phyloP scores from a whole-genome alignment of 1,140 invertebrate genomes.

The Hylaeus volcanicus region DNA sequence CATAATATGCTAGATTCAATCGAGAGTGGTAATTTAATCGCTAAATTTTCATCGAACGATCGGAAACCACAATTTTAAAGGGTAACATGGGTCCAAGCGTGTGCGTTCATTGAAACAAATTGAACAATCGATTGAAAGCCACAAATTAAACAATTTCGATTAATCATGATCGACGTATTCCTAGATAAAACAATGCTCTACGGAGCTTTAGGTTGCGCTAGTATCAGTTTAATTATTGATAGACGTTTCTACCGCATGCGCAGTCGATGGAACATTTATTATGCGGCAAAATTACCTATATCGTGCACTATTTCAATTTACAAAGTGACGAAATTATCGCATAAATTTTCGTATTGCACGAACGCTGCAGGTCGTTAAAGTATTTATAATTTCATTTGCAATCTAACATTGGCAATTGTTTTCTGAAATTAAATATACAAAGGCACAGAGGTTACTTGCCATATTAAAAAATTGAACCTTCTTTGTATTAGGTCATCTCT shows the following conservation, averaged over 20 bases:
- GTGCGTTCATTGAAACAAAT: background rate
- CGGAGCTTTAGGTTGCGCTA: background rate
- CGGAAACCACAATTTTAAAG: constrained; percentile 16
- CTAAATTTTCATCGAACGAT: background rate
- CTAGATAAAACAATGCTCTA: constrained; percentile 34
- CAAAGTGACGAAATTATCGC: background rate
- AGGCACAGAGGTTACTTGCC: background rate
- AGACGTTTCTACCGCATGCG: background rate
- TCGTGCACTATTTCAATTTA: too few species aligned
- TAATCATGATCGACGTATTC: constrained; percentile 21
- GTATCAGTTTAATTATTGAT: constrained; percentile 27
- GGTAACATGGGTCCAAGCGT: background rate
- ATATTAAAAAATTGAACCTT: too few species aligned
- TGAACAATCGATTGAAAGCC: constrained; percentile 7
- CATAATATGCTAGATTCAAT: background rate
- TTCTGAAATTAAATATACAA: background rate
- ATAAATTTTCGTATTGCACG: background rate
- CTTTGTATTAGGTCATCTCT: too few species aligned
- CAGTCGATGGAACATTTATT: background rate
- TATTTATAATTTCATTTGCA: background rate
- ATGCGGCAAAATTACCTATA: too few species aligned
- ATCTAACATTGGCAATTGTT: background rate
- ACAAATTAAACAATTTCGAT: constrained; percentile 56
- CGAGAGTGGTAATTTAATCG: background rate
- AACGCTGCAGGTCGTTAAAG: background rate